Conservation (phyloP, 2,888 invertebrate species). For the Rotaria macrura region DNA sequence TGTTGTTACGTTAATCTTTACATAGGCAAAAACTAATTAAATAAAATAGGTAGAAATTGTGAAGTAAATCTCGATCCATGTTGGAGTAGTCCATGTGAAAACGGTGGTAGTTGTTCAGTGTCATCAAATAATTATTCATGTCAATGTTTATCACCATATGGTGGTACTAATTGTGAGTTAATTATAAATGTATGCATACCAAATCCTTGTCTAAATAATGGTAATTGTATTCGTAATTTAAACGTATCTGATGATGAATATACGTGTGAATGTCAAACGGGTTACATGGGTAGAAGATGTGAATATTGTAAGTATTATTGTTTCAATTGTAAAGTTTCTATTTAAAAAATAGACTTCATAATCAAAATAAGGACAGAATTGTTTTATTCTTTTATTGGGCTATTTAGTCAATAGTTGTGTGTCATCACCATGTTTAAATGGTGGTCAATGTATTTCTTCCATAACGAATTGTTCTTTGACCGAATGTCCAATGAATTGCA, state of each 20-base stretch:
- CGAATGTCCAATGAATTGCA: not conserved
- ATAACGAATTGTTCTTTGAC: not conserved
- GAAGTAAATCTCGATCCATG: not conserved
- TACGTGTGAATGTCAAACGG: conserved; percentile 20
- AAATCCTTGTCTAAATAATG: conserved; percentile 28
- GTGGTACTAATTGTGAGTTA: conserved; percentile 27
- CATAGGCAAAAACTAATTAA: not conserved
- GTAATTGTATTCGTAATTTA: conserved; percentile 24
- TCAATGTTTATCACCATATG: not conserved
- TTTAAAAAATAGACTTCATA: too few relatives aligned
- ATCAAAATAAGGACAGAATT: too few relatives aligned
- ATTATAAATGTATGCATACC: conserved; percentile 25
- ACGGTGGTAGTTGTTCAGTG: not conserved
- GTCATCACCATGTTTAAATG: not conserved
- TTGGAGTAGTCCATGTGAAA: not conserved
- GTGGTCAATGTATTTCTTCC: not conserved
- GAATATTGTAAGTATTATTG: not conserved
- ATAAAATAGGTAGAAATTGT: not conserved
- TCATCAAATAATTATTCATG: not conserved
- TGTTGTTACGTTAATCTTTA: too few relatives aligned
- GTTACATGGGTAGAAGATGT: conserved; percentile 26
- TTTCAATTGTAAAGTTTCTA: too few relatives aligned
- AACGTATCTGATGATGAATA: not conserved
- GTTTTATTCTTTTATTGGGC: too few relatives aligned
- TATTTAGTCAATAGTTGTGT: not conserved